Conservation (phyloP, 2,797 vertebrate genomes). For the Arctocebus calabarensis region DNA sequence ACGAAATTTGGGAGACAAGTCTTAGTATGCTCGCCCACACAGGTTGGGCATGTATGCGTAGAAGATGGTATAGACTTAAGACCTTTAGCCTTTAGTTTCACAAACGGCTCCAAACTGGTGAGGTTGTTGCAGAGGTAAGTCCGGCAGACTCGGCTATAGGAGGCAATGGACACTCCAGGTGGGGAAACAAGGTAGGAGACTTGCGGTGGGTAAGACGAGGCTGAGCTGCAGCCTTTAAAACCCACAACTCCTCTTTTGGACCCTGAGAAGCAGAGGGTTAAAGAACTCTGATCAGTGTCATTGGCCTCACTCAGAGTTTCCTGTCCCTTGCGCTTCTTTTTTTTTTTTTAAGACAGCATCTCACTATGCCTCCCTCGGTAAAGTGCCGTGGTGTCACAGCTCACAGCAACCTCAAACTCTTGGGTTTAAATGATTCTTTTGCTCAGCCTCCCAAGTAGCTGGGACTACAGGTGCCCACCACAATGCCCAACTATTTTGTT, state of each 20-base stretch:
- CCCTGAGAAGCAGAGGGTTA: slow-evolving; percentile 60
- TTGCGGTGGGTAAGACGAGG: slow-evolving; percentile 38
- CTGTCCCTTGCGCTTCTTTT: not conserved
- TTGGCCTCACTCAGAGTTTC: not conserved
- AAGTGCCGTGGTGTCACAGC: no score
- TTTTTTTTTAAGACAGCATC: no score
- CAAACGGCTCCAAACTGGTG: slow-evolving; percentile 65
- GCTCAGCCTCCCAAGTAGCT: no score
- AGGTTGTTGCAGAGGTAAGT: slow-evolving; percentile 79
- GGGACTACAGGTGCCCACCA: no score
- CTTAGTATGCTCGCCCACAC: slow-evolving; percentile 56
- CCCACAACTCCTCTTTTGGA: slow-evolving; percentile 63
- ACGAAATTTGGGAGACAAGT: slow-evolving; percentile 75
- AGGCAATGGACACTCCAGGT: slow-evolving; percentile 72
- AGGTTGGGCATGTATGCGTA: slow-evolving; percentile 63
- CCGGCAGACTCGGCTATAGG: slow-evolving; percentile 68
- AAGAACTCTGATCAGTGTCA: not conserved
- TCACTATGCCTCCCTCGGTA: no score
- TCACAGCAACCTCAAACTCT: no score
- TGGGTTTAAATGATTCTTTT: no score
- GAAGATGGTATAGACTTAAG: not conserved
- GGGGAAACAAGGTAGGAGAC: slow-evolving; percentile 67
- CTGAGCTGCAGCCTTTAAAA: slow-evolving; percentile 79
- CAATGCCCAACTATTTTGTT: no score
- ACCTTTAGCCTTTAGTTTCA: slow-evolving; percentile 34